Conservation (phyloP, 35 echinoderm and acorn worm species). For the Ophioderma brevispina region DNA sequence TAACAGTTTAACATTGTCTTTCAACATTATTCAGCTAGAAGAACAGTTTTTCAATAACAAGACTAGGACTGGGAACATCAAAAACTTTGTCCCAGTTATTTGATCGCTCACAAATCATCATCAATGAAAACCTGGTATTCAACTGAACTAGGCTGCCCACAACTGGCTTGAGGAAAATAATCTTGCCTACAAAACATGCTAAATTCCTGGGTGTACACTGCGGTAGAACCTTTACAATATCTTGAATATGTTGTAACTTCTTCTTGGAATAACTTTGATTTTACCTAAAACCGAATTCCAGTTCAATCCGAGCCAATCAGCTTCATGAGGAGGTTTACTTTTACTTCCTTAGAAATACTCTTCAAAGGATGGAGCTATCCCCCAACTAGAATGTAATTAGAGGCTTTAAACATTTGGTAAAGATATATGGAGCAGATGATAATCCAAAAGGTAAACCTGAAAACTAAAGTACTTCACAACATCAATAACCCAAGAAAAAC, state of each 20-base stretch:
- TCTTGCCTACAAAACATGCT: background rate
- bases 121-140: background rate
- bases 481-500: slow-evolving; percentile 40
- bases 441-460: slow-evolving; percentile 37
- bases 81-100: background rate
- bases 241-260: background rate
- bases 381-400: slow-evolving; percentile 30
- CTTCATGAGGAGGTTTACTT: slow-evolving; percentile 15
- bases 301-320: background rate
- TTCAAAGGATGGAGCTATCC: background rate
- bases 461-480: slow-evolving; percentile 33
- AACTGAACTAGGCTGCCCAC: background rate
- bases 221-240: background rate
- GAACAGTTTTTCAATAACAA: background rate
- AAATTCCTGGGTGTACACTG: background rate
- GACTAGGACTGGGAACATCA: background rate
- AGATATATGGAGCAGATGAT: slow-evolving; percentile 34
- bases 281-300: background rate
- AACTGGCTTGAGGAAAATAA: background rate
- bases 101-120: background rate
- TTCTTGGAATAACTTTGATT: background rate
- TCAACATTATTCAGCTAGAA: background rate
- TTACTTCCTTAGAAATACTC: slow-evolving; percentile 22
- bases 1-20: background rate
- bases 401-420: slow-evolving; percentile 37